Base-by-base conservation (phyloP, 2,113 vertebrate genomes). In the Prochilodus magdalenae region DNA sequence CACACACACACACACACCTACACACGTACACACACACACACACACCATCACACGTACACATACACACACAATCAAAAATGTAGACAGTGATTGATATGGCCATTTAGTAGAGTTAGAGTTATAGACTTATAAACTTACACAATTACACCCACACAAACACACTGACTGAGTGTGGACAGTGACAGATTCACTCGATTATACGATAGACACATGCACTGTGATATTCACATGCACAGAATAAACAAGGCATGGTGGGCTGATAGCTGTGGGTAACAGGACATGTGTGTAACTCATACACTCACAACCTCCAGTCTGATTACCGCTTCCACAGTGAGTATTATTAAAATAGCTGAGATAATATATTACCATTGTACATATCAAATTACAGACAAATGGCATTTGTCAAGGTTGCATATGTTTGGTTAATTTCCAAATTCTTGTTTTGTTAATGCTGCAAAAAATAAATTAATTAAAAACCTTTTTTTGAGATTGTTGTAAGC, bases 81-180 rank as follows among this genome's bases (percentile, higher is more conserved):
- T 77, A 57, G 27, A 47, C 47, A n/a, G 26, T 66, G 29, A 69
- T 57, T 78, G 47, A 55, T 78, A 51, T 30, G 14, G 63, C 26
- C 53, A 82, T 30, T 77, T 63, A n/a, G n/a, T 36, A 40, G 24
- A 57, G 60, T 5, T 75, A 60, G 26, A 16, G n/a, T 62, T n/a
- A 40, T 44, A 26, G 57, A 60, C 26, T 8, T n/a, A n/a, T 57
- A 15, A 16, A 18, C 44, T 10, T 49, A 51, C 62, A 49, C 57
- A 63, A 73, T 80, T 65, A 55, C 67, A 73, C 55, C 63, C 33
- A 60, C 30, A 73, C 59, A 55, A 15, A 77, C 51, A 53, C 63
- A 78, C 40, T 8, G 11, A 18, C 3, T 40, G 30, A 7, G 24
- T 30, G 27, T 63, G 53, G 24, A 1, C 36, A 65, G 15, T 51